Conservation (phyloP, 2,113 vertebrate species). For the Theristicus caerulescens region DNA sequence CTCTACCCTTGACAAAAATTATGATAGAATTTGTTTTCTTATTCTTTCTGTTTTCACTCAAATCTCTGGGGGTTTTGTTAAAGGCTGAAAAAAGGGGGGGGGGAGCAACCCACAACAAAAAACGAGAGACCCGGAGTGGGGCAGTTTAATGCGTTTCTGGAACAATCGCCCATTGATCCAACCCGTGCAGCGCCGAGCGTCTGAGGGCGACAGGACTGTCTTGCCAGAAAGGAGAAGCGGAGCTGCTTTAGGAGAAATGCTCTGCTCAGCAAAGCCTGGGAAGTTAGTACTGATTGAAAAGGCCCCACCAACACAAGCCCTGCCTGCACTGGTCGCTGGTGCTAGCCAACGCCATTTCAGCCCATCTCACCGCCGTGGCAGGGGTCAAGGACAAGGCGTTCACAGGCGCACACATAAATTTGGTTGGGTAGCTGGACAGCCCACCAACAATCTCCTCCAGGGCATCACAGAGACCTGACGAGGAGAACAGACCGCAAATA, state of each 20-base stretch:
- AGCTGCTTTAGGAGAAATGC: not conserved
- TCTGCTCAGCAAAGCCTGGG: not conserved
- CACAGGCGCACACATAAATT: not conserved
- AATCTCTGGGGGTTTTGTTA: not conserved
- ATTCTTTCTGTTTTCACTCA: not conserved
- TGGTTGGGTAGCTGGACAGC: not conserved
- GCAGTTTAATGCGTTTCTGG: not conserved
- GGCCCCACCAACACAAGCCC: not conserved
- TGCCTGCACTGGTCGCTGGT: not conserved
- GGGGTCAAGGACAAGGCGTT: not conserved
- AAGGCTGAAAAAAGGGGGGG: not conserved
- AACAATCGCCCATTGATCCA: not conserved
- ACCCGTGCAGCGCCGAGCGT: not conserved
- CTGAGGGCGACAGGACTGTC: not conserved
- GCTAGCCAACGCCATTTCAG: not conserved
- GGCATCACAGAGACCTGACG: not conserved
- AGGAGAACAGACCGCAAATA: not conserved
- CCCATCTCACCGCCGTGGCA: not conserved
- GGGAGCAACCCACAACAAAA: not conserved
- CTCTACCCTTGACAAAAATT: conserved; percentile 1
- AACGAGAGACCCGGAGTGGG: not conserved
- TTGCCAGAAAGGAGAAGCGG: not conserved
- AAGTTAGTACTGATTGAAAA: not conserved
- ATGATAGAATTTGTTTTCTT: not conserved
- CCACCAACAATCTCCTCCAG: not conserved